Conservation (phyloP, 2,888 invertebrate genomes). For the Drosophila prolongata region DNA sequence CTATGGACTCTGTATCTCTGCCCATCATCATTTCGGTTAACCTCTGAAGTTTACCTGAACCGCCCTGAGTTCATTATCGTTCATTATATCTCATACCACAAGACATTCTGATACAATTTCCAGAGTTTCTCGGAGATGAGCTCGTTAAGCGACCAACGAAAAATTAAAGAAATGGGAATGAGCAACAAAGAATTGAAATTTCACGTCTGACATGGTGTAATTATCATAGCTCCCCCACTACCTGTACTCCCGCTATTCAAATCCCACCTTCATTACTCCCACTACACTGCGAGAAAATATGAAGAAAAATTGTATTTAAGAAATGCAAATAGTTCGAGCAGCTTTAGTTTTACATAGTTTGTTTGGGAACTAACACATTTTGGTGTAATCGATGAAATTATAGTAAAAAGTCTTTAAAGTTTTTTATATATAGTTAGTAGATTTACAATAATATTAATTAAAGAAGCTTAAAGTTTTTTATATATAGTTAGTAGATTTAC, state of each 20-base stretch:
- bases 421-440: too few species aligned
- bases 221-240: slow-evolving; percentile 59
- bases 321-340: neutral
- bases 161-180: slow-evolving; percentile 32
- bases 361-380: too few species aligned
- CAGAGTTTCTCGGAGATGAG: slow-evolving; percentile 44
- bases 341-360: too few species aligned
- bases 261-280: slow-evolving; percentile 26
- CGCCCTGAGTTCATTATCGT: slow-evolving; percentile 58
- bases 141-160: slow-evolving; percentile 59
- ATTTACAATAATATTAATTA: too few species aligned
- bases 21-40: slow-evolving; percentile 18
- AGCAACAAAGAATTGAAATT: slow-evolving; percentile 36
- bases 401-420: too few species aligned
- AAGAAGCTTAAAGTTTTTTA: too few species aligned
- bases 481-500: too few species aligned
- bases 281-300: slow-evolving; percentile 5
- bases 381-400: too few species aligned
- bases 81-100: slow-evolving; percentile 60
- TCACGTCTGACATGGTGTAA: slow-evolving; percentile 66
- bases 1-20: slow-evolving; percentile 19
- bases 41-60: slow-evolving; percentile 38
- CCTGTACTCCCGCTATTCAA: slow-evolving; percentile 50
- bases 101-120: slow-evolving; percentile 59
- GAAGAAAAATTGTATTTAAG: neutral